Conservation (phyloP, 2,113 vertebrate species). For the Caretta caretta region DNA sequence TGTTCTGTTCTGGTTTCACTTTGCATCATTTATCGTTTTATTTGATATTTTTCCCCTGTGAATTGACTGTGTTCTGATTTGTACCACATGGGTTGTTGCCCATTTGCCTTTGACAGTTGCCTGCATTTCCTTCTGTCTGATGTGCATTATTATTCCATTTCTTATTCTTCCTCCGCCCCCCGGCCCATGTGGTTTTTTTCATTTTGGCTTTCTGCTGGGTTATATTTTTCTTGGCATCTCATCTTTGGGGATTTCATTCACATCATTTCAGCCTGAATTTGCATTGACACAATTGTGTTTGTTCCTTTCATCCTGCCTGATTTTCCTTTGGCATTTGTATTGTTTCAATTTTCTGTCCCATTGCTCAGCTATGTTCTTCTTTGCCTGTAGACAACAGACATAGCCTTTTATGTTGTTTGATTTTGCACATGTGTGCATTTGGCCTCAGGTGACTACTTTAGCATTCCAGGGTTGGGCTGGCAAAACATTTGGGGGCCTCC, state of each 20-base stretch:
- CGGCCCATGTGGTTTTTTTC: not conserved
- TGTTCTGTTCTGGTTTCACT: not conserved
- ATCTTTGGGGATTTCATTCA: conserved; percentile 60
- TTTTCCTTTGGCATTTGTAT: fast-evolving
- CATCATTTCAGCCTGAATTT: conserved; percentile 42
- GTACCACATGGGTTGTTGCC: not conserved
- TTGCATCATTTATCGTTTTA: not conserved
- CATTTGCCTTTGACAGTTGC: not conserved
- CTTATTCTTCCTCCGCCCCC: fast-evolving
- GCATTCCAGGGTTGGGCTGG: not conserved
- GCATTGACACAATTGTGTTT: not conserved
- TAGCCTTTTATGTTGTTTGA: fast-evolving
- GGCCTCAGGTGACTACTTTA: not conserved
- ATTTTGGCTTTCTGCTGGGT: not conserved
- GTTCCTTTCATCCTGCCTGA: not conserved
- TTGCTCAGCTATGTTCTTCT: not conserved
- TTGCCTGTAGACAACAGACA: not conserved
- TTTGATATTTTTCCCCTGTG: fast-evolving
- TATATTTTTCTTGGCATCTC: conserved; percentile 48
- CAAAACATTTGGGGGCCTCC: fast-evolving
- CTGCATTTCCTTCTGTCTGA: not conserved
- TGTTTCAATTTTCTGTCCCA: fast-evolving
- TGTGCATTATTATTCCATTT: not conserved
- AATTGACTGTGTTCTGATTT: not conserved
- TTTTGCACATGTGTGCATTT: fast-evolving